Base-by-base conservation (phyloP, 1,140 invertebrate genomes). In the Lysiphlebus fabarum region DNA sequence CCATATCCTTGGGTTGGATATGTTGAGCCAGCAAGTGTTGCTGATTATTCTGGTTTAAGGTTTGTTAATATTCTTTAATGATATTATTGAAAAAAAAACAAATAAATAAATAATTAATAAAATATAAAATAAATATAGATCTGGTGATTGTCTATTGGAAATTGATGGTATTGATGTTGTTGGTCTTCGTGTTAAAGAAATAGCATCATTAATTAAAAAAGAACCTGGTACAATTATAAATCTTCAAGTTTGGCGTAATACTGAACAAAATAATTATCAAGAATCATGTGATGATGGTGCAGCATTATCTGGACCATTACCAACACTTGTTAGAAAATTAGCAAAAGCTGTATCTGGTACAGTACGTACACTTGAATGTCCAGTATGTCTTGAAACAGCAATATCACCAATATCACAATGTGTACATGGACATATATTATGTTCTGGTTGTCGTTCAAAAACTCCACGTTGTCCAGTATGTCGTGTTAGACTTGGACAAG, bases 1-100 rank as follows among this genome's bases (percentile, higher is more conserved):
- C 86, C 86, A 6, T 88, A 88, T 79, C 86, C 86, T 37, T 87
- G 86, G 86, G 80, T 87, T 51, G 73, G 76, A 49, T 66, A 67
- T 7, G 68, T 76, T 9, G 72, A 81, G 14, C 63, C 56, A n/a
- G 65, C 60, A 37, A 76, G 74, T 53, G 67, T 74, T 7, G 75
- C 77, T 7, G 65, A 77, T 47, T 9, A 56, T 8, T 67, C 75
- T 3, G 75, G 76, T 43, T 65, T 78, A 4, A 77, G 65, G 75
- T 78, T 26, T 36, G 12, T 51, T 53, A 12, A 37, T 17, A 38
- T 53, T 40, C 11, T 14, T n/a, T n/a, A n/a, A n/a, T n/a, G n/a
- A n/a, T n/a, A n/a, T n/a, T n/a, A n/a, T n/a, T n/a, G n/a, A n/a
- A n/a, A n/a, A n/a, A n/a, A n/a, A n/a, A n/a, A n/a, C n/a, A n/a